Evolutionary conservation across 1,140 invertebrate genomes (phyloP).

Genomic region (Habropoda laboriosa): DNA sequence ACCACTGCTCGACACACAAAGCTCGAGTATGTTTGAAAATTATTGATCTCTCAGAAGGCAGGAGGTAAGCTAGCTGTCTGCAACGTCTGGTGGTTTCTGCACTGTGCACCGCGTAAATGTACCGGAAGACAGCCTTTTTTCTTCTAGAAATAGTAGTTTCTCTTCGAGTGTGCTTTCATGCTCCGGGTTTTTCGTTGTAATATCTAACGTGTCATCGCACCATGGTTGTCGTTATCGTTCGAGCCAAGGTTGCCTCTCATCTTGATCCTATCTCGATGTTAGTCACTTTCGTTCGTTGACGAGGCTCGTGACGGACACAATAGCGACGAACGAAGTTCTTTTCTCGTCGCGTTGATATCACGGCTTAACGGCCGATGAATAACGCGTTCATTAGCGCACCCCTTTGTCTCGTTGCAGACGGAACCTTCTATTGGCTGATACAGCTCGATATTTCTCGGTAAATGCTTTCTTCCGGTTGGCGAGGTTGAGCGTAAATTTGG

Average conservation of each 20-base stretch:
- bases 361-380: neutral
- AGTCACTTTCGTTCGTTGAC: neutral
- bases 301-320: neutral
- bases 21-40: neutral
- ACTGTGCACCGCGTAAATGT: neutral
- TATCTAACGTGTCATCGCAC: neutral
- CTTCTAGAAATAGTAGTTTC: neutral
- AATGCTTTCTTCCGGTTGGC: neutral
- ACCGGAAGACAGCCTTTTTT: neutral
- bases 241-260: neutral
- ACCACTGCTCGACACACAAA: neutral
- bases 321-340: neutral
- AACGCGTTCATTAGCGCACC: slow-evolving; percentile 19
- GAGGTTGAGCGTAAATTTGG: neutral
- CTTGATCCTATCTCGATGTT: neutral
- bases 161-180: neutral
- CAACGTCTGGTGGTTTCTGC: slow-evolving; percentile 13
- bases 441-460: neutral
- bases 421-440: neutral
- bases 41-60: slow-evolving; percentile 6
- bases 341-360: neutral
- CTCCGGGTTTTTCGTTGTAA: neutral
- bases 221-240: neutral
- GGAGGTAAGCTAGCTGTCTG: neutral
- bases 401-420: slow-evolving; percentile 1